phyloP scores from a whole-genome alignment of 2,797 vertebrate species.

The Premnoplex brunnescens region DNA sequence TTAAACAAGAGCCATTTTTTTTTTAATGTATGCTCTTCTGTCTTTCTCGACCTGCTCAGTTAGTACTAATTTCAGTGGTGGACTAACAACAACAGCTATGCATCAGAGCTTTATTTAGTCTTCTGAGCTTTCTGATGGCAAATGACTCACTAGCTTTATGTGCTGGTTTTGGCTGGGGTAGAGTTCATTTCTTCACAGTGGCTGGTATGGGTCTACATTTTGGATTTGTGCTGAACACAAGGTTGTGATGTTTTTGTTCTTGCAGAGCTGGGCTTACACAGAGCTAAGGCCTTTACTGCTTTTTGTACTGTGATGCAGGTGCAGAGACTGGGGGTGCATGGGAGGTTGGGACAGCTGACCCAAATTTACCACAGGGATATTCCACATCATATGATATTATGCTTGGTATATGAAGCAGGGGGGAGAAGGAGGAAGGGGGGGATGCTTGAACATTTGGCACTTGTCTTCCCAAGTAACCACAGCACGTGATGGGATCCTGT shows the following conservation, averaged over 20 bases:
- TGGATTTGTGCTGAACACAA: background rate
- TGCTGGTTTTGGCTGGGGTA: background rate
- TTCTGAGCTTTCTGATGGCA: background rate
- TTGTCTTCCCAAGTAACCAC: background rate
- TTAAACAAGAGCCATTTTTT: background rate
- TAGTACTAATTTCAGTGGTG: background rate
- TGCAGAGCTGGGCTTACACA: background rate
- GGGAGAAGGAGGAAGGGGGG: background rate
- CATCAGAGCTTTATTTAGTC: background rate
- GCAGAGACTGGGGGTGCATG: rapidly evolving
- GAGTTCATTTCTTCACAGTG: background rate
- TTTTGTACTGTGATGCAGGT: background rate
- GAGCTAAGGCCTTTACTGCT: background rate
- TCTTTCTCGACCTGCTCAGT: rapidly evolving
- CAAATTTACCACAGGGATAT: background rate
- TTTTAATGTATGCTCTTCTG: background rate
- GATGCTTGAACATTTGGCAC: background rate
- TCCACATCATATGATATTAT: background rate
- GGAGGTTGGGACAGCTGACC: background rate
- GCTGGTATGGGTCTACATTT: background rate
- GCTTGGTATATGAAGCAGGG: background rate
- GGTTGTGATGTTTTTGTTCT: background rate
- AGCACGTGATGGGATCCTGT: background rate
- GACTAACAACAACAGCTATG: background rate
- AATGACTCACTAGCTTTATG: background rate